phyloP scores from a whole-genome alignment of 2,888 invertebrate species.

The Agriopis leucophaearia region DNA sequence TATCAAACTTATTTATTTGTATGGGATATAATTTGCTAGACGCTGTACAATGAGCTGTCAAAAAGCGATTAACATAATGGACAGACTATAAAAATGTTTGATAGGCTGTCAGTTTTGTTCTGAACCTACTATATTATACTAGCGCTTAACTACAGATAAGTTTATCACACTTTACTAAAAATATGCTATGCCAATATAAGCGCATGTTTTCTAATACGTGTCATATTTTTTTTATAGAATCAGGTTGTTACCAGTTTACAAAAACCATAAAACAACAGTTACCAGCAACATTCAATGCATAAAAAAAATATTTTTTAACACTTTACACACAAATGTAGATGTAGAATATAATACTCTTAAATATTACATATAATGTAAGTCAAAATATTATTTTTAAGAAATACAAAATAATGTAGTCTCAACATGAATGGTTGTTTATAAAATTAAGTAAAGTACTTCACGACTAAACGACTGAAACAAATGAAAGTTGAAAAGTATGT shows the following conservation, averaged over 20 bases:
- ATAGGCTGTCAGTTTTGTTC: too few relatives aligned
- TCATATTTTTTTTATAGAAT: background rate
- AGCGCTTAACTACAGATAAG: background rate
- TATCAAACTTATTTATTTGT: too few relatives aligned
- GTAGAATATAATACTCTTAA: conserved; percentile 26
- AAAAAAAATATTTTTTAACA: conserved; percentile 2
- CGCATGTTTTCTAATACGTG: background rate
- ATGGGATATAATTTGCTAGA: too few relatives aligned
- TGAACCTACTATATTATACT: too few relatives aligned
- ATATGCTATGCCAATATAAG: background rate
- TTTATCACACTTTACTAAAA: too few relatives aligned
- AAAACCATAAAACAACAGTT: conserved; percentile 7
- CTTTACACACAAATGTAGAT: conserved; percentile 13
- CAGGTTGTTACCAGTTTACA: conserved; percentile 6
- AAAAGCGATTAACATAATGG: too few relatives aligned
- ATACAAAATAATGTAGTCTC: conserved; percentile 15
- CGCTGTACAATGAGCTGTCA: too few relatives aligned
- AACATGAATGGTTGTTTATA: conserved; percentile 9
- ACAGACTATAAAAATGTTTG: too few relatives aligned
- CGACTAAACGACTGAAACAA: background rate
- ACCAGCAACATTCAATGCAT: conserved; percentile 24
- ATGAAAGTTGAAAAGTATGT: background rate
- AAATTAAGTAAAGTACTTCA: background rate
- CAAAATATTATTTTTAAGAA: background rate
- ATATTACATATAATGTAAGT: conserved; percentile 7